These are phyloP conservation scores for Plebejus argus DNA, from an alignment of 2,888 invertebrate species.

Conservation along the genomic window DNA sequence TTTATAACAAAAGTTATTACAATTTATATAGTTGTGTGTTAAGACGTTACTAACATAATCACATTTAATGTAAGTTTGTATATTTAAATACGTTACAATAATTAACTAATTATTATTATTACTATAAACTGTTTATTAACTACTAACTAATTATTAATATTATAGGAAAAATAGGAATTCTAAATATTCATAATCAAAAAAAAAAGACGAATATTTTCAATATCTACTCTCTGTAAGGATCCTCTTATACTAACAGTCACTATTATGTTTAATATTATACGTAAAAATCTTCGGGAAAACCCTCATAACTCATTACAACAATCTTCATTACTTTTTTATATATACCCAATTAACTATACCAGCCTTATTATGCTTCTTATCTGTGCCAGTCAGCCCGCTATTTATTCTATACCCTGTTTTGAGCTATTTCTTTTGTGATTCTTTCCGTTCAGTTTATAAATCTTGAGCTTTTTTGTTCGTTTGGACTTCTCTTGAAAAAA, in stretches of 20 bases:
- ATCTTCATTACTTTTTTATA: slow-evolving; percentile 15
- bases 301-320: slow-evolving; percentile 6
- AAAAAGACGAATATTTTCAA: too few species aligned
- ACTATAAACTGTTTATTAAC: too few species aligned
- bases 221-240: neutral
- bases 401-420: neutral
- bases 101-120: too few species aligned
- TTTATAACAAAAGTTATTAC: too few species aligned
- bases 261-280: neutral
- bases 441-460: neutral
- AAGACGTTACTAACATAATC: too few species aligned
- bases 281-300: neutral
- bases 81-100: too few species aligned
- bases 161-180: too few species aligned
- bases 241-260: neutral
- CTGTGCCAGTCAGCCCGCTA: neutral
- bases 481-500: neutral
- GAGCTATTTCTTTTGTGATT: neutral
- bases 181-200: too few species aligned
- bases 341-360: slow-evolving; percentile 14
- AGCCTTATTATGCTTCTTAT: neutral
- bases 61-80: too few species aligned
- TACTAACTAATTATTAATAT: too few species aligned
- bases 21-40: too few species aligned
- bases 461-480: neutral